These are phyloP conservation scores for Notarius quadriscutis DNA, from an alignment of 2,113 vertebrate genomes.

Conservation along the genomic window DNA sequence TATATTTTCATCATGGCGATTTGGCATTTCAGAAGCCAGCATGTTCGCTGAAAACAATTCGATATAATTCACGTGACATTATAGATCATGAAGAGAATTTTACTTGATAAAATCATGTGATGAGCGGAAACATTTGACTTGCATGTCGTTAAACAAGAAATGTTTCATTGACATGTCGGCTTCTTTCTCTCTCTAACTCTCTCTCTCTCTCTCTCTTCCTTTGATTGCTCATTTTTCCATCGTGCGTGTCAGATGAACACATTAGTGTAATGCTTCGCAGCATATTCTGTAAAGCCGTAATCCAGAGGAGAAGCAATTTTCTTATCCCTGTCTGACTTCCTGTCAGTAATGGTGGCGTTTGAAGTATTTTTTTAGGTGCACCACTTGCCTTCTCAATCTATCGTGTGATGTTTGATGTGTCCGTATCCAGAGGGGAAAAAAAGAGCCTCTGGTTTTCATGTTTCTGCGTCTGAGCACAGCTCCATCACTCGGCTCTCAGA, in stretches of 20 bases:
- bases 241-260: neutral
- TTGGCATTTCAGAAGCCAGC: neutral
- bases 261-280: neutral
- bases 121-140: neutral
- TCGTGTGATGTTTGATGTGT: neutral
- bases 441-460: neutral
- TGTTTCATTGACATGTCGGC: neutral
- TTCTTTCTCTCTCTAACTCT: neutral
- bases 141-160: neutral
- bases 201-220: neutral
- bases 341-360: conserved; percentile 10
- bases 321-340: neutral
- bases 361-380: neutral
- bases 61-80: neutral
- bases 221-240: neutral
- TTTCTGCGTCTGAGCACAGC: conserved; percentile 27
- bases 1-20: too few relatives aligned
- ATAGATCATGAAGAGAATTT: neutral
- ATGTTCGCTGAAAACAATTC: neutral
- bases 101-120: neutral
- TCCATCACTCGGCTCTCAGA: conserved; percentile 32
- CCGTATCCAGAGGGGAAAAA: conserved; percentile 23
- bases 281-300: neutral
- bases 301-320: neutral
- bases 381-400: conserved; percentile 1